These are phyloP conservation scores for Cyclargus thomasi DNA, from an alignment of 1,140 invertebrate species.

Conservation along the genomic window DNA sequence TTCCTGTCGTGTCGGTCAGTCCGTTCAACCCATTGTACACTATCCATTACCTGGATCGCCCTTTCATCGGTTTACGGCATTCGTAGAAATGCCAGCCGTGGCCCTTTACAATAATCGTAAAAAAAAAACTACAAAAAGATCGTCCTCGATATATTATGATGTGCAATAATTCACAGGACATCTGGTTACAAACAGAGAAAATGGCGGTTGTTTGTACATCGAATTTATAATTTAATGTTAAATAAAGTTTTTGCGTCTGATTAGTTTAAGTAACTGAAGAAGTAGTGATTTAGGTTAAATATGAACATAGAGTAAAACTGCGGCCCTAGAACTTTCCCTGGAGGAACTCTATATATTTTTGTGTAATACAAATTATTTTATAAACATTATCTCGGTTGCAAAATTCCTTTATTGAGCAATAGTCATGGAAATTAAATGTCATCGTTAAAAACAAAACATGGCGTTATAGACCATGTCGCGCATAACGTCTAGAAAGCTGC, in stretches of 20 bases:
- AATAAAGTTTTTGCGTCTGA: background rate
- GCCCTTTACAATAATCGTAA: conserved; percentile 2
- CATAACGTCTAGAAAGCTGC: background rate
- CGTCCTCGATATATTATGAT: conserved; percentile 1
- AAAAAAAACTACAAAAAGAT: conserved; percentile 6
- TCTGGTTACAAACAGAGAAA: conserved; percentile 10
- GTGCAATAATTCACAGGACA: background rate
- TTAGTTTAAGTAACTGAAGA: background rate
- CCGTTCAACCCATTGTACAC: conserved; percentile 9
- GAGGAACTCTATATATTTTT: background rate
- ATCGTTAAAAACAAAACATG: background rate
- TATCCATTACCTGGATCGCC: conserved; percentile 10
- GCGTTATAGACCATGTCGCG: background rate
- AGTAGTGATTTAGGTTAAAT: background rate
- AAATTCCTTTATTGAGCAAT: background rate
- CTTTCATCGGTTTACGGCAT: conserved; percentile 13
- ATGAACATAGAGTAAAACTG: background rate
- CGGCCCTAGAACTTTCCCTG: background rate
- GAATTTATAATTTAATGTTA: background rate
- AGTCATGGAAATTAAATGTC: background rate
- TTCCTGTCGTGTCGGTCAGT: background rate
- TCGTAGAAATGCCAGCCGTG: conserved; percentile 11
- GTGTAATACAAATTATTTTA: background rate
- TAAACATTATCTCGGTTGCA: background rate
- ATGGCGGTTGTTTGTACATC: background rate